Evolutionary conservation across 2,113 vertebrate species (phyloP).

Genomic region (Struthio camelus): DNA sequence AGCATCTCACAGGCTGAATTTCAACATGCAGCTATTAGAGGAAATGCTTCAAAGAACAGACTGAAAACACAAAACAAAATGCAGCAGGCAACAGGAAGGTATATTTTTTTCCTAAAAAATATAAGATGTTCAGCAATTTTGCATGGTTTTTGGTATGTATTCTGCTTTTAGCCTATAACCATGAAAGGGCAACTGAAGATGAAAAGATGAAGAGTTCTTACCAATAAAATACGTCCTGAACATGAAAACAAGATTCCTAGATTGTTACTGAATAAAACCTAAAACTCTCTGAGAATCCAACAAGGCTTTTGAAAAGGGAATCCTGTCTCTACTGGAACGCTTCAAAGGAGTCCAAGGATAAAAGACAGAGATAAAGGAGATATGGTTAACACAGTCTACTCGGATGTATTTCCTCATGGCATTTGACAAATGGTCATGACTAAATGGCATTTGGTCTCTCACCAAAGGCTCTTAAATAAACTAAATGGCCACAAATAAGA

Average conservation of each 20-base stretch:
- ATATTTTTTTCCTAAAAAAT: no score
- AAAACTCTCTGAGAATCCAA: background rate
- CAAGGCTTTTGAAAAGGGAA: background rate
- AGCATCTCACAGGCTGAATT: background rate
- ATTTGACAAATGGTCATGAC: no score
- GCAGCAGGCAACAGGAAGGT: no score
- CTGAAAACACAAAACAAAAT: no score
- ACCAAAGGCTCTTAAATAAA: no score
- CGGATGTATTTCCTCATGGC: no score
- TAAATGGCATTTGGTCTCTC: no score
- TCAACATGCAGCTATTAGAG: background rate
- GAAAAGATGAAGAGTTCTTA: background rate
- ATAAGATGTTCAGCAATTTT: background rate
- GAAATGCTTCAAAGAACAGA: background rate
- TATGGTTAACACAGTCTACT: no score
- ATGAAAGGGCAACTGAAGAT: background rate
- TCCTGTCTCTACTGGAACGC: no score
- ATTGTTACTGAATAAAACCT: background rate
- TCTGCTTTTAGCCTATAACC: background rate
- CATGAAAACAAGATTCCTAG: background rate
- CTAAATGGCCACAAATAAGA: no score
- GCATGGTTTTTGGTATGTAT: background rate
- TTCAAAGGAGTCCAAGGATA: no score
- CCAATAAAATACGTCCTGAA: background rate
- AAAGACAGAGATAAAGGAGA: no score